These are phyloP conservation scores for Myoxocephalus aenaeus DNA, from an alignment of 2,797 vertebrate species.

Conservation along the genomic window DNA sequence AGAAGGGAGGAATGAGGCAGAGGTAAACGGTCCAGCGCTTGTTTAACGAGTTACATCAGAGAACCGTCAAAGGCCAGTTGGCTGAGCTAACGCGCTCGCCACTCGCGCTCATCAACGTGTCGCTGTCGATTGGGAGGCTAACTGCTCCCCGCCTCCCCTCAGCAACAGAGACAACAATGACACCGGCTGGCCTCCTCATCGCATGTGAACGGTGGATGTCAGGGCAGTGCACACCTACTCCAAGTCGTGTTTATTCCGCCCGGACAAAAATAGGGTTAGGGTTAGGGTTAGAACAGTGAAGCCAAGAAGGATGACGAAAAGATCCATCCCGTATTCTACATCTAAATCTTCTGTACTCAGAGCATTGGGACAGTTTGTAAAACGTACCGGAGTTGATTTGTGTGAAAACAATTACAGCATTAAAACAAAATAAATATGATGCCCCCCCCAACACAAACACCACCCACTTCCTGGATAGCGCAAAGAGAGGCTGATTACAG, in stretches of 20 bases:
- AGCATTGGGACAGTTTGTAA: slow-evolving; percentile 18
- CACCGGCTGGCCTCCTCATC: slow-evolving; percentile 65
- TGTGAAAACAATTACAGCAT: slow-evolving; percentile 45
- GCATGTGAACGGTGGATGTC: slow-evolving; percentile 71
- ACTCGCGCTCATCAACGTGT: slow-evolving; percentile 72
- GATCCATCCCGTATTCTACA: slow-evolving; percentile 9
- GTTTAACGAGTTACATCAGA: slow-evolving; percentile 76
- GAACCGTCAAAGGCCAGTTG: slow-evolving; percentile 70
- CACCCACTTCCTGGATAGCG: slow-evolving; percentile 55
- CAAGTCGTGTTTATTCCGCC: slow-evolving; percentile 62
- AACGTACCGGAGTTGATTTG: slow-evolving; percentile 30
- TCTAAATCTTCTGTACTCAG: not conserved
- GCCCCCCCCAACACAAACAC: slow-evolving; percentile 31
- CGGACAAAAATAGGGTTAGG: too few relatives aligned
- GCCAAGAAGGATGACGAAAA: not conserved
- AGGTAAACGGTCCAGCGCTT: slow-evolving; percentile 66
- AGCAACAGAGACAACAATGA: slow-evolving; percentile 79
- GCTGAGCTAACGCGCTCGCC: slow-evolving; percentile 62
- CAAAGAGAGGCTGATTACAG: slow-evolving; percentile 71
- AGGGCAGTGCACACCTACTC: slow-evolving; percentile 48
- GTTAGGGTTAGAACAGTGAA: too few relatives aligned
- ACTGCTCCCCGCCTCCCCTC: slow-evolving; percentile 52
- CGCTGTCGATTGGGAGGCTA: slow-evolving; percentile 77
- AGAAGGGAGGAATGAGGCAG: slow-evolving; percentile 72
- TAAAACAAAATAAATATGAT: slow-evolving; percentile 67